These are phyloP conservation scores for Falco naumanni DNA, from an alignment of 2,797 vertebrate genomes.

Conservation along the genomic window DNA sequence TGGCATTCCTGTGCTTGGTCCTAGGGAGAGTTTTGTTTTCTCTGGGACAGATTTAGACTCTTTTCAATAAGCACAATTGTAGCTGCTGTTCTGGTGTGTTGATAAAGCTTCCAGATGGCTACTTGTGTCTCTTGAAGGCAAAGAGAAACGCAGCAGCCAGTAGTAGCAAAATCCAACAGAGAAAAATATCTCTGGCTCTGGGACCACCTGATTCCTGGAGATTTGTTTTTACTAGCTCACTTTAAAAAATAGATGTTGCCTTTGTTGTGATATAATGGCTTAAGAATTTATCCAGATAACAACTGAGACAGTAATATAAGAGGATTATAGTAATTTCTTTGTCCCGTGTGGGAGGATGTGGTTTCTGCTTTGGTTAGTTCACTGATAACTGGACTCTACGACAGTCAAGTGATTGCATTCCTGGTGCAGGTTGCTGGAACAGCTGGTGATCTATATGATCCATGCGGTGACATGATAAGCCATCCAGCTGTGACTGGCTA, in stretches of 20 bases:
- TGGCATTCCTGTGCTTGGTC: background rate
- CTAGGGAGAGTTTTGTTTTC: background rate
- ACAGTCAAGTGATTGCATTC: background rate
- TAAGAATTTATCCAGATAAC: background rate
- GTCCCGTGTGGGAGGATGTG: background rate
- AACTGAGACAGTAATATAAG: background rate
- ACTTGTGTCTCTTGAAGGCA: slow-evolving; percentile 10
- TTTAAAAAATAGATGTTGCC: background rate
- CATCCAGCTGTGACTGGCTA: too few species aligned
- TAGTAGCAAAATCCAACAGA: background rate
- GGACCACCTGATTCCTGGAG: background rate
- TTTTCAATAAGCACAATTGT: background rate
- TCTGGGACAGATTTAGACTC: background rate
- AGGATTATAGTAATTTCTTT: background rate
- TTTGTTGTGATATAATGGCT: background rate
- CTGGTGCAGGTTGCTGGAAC: background rate
- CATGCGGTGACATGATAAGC: background rate
- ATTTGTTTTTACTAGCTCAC: background rate
- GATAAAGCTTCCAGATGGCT: slow-evolving; percentile 11
- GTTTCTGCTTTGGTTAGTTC: background rate
- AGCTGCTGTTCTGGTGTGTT: background rate
- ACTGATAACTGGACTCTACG: background rate
- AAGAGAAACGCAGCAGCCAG: background rate
- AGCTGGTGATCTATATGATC: background rate
- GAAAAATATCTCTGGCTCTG: background rate